Evolutionary conservation across 1,140 invertebrate genomes (phyloP).

Genomic region (Dryas iulia): DNA sequence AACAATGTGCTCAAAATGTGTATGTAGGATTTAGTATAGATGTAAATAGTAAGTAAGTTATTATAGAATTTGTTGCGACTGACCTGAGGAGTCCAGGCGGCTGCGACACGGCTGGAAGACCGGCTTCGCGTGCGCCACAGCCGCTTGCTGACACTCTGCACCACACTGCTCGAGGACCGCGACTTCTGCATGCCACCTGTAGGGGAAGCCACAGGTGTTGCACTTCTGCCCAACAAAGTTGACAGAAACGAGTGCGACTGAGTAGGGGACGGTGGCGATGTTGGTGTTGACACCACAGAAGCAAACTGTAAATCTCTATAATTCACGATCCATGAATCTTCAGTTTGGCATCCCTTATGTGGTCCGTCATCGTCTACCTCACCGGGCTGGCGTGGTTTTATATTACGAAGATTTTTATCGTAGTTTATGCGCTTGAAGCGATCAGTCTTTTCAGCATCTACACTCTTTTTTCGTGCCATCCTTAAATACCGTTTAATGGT

Average conservation of each 20-base stretch:
- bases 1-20: background rate
- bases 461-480: conserved; percentile 92
- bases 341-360: conserved; percentile 87
- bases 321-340: conserved; percentile 85
- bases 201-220: conserved; percentile 74
- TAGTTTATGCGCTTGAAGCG: conserved; percentile 94
- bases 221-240: conserved; percentile 82
- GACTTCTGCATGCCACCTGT: conserved; percentile 91
- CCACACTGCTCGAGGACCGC: conserved; percentile 91
- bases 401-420: conserved; percentile 90
- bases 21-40: background rate
- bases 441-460: conserved; percentile 89
- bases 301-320: conserved; percentile 66
- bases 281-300: conserved; percentile 77
- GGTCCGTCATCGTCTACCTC: conserved; percentile 87
- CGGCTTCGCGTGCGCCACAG: conserved; percentile 91
- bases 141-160: conserved; percentile 90
- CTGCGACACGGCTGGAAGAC: conserved; percentile 84
- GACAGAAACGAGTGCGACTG: conserved; percentile 84
- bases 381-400: conserved; percentile 88
- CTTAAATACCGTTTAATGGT: conserved; percentile 91
- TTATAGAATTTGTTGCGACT: conserved; percentile 71
- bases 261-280: conserved; percentile 78
- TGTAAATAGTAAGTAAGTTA: background rate
- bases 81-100: conserved; percentile 90